A percentile compares a stretch with the other conserved stretches of the same genome.
These are phyloP conservation scores for Channallabes apus DNA, from an alignment of 2,797 vertebrate genomes.

Conservation along the genomic window DNA sequence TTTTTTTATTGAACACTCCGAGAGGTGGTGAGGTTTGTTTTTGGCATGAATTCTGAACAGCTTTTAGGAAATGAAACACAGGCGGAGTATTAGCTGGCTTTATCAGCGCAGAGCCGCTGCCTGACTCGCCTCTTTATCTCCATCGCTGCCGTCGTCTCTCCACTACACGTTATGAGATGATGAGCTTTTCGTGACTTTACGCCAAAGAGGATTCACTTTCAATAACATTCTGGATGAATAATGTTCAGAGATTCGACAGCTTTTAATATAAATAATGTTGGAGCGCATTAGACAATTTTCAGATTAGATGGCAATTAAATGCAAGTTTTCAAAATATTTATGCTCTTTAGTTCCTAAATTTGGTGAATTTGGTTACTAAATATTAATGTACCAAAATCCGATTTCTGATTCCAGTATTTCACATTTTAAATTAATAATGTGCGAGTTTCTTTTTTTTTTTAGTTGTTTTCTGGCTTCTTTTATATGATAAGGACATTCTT, in stretches of 20 bases:
- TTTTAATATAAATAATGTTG: constrained; percentile 9
- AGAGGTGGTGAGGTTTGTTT: constrained; percentile 57
- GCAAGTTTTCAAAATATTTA: not conserved
- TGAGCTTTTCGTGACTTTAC: constrained; percentile 29
- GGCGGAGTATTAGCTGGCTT: constrained; percentile 70
- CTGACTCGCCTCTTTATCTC: constrained; percentile 64
- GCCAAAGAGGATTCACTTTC: constrained; percentile 24
- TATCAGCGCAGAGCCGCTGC: constrained; percentile 69
- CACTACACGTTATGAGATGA: not conserved
- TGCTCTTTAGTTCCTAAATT: not conserved
- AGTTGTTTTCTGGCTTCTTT: not conserved
- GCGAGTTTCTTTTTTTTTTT: too few species aligned
- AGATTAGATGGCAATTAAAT: not conserved
- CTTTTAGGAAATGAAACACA: constrained; percentile 78
- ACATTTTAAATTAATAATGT: not conserved
- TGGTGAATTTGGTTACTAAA: not conserved
- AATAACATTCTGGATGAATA: not conserved
- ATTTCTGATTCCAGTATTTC: not conserved
- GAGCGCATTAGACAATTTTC: not conserved
- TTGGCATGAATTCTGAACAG: constrained; percentile 57
- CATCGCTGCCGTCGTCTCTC: constrained; percentile 32
- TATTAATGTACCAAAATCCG: not conserved
- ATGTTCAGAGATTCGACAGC: not conserved
- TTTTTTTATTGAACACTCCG: constrained; percentile 10
- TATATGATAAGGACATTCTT: not conserved